phyloP scores from a whole-genome alignment of 1,140 invertebrate species.

The Hycleus cichorii region DNA sequence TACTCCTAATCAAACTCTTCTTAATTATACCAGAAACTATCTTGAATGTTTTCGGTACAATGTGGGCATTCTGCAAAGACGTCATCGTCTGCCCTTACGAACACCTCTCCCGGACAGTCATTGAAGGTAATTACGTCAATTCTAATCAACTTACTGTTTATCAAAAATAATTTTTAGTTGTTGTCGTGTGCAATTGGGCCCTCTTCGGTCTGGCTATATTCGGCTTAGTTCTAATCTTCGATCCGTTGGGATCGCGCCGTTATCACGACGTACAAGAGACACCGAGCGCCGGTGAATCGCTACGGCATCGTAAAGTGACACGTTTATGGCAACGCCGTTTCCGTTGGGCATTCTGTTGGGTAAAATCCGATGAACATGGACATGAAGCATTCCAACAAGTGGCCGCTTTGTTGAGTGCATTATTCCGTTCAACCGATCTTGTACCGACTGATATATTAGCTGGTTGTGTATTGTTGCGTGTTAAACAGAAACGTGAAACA shows the following conservation, averaged over 20 bases:
- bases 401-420: conserved; percentile 66
- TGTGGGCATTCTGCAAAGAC: conserved; percentile 68
- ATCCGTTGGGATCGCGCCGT: conserved; percentile 65
- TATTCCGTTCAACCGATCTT: conserved; percentile 76
- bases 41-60: conserved; percentile 71
- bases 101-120: conserved; percentile 61
- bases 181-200: conserved; percentile 76
- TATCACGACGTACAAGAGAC: conserved; percentile 52
- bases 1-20: conserved; percentile 59
- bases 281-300: conserved; percentile 46
- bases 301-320: conserved; percentile 54
- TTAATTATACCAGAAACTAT: conserved; percentile 66
- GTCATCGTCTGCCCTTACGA: conserved; percentile 55
- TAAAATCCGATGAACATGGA: conserved; percentile 68
- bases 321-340: conserved; percentile 65
- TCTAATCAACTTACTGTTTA: not conserved
- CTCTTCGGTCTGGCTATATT: conserved; percentile 65
- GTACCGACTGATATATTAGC: conserved; percentile 85
- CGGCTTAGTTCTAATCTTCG: conserved; percentile 69
- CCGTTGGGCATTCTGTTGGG: conserved; percentile 71
- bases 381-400: conserved; percentile 78
- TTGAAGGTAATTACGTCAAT: conserved; percentile 51
- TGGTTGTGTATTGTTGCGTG: conserved; percentile 70
- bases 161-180: conserved; percentile 43
- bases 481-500: conserved; percentile 64